These are phyloP conservation scores for Ovis canadensis DNA, from an alignment of 2,113 vertebrate genomes.

Conservation along the genomic window DNA sequence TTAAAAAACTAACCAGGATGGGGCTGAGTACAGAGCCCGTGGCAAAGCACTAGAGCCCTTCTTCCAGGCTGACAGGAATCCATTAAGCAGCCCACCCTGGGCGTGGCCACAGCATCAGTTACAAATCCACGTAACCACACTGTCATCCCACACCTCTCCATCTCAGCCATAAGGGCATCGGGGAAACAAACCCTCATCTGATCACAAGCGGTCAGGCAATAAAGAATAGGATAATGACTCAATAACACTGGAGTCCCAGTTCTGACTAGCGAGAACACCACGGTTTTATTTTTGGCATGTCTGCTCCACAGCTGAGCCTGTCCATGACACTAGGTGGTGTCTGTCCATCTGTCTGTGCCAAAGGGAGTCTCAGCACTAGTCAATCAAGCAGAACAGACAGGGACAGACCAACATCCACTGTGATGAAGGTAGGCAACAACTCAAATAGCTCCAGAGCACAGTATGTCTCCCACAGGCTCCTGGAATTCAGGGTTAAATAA, in stretches of 20 bases:
- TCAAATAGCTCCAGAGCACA: neutral
- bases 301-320: conserved; percentile 54
- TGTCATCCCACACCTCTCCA: conserved; percentile 1
- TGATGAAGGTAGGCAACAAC: neutral
- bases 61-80: neutral
- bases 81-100: neutral
- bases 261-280: neutral
- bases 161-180: neutral
- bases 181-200: conserved; percentile 27
- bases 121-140: conserved; percentile 44
- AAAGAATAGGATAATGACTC: neutral
- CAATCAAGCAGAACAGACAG: neutral
- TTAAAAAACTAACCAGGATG: neutral
- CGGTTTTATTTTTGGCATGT: conserved; percentile 47
- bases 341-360: conserved; percentile 55
- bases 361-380: neutral
- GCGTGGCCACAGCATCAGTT: neutral
- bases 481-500: neutral
- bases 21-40: neutral
- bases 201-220: conserved; percentile 18
- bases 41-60: neutral
- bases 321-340: conserved; percentile 10
- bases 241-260: neutral
- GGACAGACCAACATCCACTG: neutral
- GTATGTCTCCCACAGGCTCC: neutral